These are phyloP conservation scores for Rhynchopsitta pachyrhyncha DNA, from an alignment of 2,113 vertebrate species.

Conservation along the genomic window DNA sequence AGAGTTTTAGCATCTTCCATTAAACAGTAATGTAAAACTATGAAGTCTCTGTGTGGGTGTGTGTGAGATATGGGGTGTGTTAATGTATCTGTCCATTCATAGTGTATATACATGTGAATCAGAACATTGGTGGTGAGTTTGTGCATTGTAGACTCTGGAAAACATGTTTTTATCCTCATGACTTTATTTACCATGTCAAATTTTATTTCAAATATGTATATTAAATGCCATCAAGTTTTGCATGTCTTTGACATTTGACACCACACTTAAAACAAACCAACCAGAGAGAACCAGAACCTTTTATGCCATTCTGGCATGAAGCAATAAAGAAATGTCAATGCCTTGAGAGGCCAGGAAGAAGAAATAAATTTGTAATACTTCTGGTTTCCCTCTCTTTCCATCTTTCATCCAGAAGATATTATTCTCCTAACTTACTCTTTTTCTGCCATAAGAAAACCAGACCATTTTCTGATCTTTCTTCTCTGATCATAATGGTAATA, in stretches of 20 bases:
- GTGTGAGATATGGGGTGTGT: too few relatives aligned
- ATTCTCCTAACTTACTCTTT: neutral
- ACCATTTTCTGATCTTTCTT: neutral
- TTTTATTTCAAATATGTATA: neutral
- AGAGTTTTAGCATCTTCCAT: neutral
- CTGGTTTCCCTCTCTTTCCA: neutral
- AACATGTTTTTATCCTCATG: neutral
- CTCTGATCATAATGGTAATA: neutral
- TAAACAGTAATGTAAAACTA: fast-evolving
- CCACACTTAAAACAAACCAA: neutral
- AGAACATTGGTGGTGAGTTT: neutral
- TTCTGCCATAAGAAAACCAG: neutral
- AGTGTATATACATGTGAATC: neutral
- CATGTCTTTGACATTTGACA: neutral
- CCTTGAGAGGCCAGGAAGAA: neutral
- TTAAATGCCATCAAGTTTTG: neutral
- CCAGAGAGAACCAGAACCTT: neutral
- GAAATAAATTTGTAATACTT: neutral
- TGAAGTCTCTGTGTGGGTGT: neutral
- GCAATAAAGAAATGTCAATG: neutral
- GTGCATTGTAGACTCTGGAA: neutral
- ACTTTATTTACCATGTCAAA: neutral
- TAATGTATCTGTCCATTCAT: neutral
- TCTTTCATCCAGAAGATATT: neutral
- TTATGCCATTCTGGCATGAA: neutral